Percentiles rank a stretch among this genome's conserved stretches.
phyloP scores from a whole-genome alignment of 2,113 vertebrate species.

The Epinephelus fuscoguttatus region DNA sequence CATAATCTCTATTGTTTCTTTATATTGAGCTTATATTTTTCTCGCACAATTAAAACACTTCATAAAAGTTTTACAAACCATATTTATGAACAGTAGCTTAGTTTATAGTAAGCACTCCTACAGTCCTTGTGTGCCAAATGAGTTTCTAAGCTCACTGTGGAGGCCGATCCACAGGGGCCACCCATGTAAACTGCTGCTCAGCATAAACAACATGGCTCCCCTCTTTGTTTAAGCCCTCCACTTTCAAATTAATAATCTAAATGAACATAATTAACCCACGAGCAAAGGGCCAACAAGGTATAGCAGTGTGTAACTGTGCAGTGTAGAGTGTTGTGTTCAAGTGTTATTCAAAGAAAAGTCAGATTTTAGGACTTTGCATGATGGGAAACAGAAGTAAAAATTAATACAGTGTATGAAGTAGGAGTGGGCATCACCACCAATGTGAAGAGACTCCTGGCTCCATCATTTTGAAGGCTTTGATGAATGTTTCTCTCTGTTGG shows the following conservation, averaged over 20 bases:
- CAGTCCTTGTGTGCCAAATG: background rate
- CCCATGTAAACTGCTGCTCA: background rate
- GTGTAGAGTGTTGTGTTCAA: background rate
- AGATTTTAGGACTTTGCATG: background rate
- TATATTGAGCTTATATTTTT: background rate
- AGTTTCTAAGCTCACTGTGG: background rate
- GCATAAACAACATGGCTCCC: background rate
- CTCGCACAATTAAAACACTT: background rate
- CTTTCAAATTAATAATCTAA: background rate
- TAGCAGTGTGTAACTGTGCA: background rate
- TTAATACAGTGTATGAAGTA: background rate
- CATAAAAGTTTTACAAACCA: background rate
- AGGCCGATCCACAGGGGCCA: background rate
- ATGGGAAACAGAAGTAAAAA: background rate
- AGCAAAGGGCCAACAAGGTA: background rate
- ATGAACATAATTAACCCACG: background rate
- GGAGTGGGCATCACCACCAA: background rate
- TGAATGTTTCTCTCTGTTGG: slow-evolving; percentile 13
- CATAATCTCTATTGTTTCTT: background rate
- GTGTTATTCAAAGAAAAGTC: background rate
- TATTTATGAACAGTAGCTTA: background rate
- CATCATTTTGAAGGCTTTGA: slow-evolving; percentile 2
- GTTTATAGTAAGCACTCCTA: background rate
- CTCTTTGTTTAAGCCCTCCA: slow-evolving; percentile 1
- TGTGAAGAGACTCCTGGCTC: slow-evolving; percentile 3